Base-by-base conservation (phyloP, 2,888 invertebrate species). In the Ophion costatus region DNA sequence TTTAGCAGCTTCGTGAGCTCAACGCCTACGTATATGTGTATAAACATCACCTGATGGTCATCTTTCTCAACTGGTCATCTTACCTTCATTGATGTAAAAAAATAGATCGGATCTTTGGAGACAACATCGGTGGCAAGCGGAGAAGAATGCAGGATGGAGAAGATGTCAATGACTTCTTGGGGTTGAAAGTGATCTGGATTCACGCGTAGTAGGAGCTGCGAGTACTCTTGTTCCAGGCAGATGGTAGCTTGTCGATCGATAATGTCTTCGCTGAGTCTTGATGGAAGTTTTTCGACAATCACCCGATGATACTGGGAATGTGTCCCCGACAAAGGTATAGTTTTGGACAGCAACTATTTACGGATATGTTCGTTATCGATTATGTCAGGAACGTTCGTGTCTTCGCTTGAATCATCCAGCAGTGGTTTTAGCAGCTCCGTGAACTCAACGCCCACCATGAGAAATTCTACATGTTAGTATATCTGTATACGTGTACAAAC, bases 321-420 rank as follows among this genome's bases (percentile, higher is more conserved):
- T 29, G 29, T 20, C 59, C 20, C 45, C 75, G n/a, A 22, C 24
- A 56, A 56, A 11, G n/a, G n/a, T 24, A 29, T 38, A 10, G 38
- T 57, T 69, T 82, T 56, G 66, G 70, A 79, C 76, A 64, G 71
- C n/a, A 56, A 80, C 73, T 77, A 84, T 84, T 80, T 80, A 63
- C 24, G 51, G 9, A 51, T 51, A 10, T 14, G 51, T 17, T 51
- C 51, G 83, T 73, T 77, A 80, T 83, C 56, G 82, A 67, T 22
- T 29, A 85, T 77, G 77, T 80, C 80, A 56, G 83, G 80, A 66
- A 20, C 56, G 71, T 63, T 78, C 70, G 64, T 67, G 33, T 70
- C 29, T 66, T 74, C 56, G 33, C 78, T 66, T 57, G 33, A 66
- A 71, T 75, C 33, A 63, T 64, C 20, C 69, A 70, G 81, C n/a